phyloP scores from a whole-genome alignment of 2,113 vertebrate genomes.

The Numida meleagris region DNA sequence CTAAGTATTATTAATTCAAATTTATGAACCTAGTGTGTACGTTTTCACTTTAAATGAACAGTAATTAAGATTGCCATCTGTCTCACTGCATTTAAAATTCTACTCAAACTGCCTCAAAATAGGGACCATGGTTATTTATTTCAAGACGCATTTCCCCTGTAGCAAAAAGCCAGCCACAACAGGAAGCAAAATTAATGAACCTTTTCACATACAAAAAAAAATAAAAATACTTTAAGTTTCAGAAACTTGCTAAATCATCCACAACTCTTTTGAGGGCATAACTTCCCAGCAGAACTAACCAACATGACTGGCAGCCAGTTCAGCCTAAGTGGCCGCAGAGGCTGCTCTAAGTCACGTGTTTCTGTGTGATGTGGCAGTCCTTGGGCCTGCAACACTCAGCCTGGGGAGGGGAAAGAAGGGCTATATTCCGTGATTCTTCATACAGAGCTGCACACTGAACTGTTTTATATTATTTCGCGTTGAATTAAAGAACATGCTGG shows the following conservation, averaged over 20 bases:
- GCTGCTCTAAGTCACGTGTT: background rate
- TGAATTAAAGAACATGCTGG: background rate
- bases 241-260: background rate
- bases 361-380: background rate
- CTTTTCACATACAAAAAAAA: background rate
- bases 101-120: background rate
- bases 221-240: background rate
- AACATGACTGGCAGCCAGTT: background rate
- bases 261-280: background rate
- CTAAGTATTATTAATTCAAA: background rate
- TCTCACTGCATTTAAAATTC: background rate
- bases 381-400: rapidly evolving
- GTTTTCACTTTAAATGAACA: background rate
- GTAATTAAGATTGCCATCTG: background rate
- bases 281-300: background rate
- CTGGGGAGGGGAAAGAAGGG: background rate
- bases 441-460: background rate
- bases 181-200: background rate
- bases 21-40: background rate
- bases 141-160: background rate
- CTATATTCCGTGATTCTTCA: rapidly evolving
- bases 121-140: background rate
- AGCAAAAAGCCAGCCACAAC: background rate
- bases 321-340: background rate
- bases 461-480: background rate